Conservation (phyloP, 2,797 vertebrate species). For the Cynodonichthys magdalenae region DNA sequence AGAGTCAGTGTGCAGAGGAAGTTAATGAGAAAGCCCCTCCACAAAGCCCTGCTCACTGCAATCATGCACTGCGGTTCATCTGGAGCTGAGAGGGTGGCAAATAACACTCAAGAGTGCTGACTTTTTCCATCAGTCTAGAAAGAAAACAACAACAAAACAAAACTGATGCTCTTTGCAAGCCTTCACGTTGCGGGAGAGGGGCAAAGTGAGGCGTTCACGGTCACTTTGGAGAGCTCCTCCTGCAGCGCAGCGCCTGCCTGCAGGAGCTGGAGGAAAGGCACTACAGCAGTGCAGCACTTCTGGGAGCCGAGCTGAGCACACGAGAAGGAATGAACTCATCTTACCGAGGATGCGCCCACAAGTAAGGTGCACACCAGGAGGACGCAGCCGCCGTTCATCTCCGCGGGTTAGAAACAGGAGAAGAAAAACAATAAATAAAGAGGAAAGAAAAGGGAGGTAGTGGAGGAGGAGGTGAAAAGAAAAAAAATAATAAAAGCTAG, state of each 20-base stretch:
- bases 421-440: conserved; percentile 1
- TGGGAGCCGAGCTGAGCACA: conserved; percentile 24
- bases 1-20: conserved; percentile 47
- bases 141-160: not conserved
- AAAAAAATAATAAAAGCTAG: no score
- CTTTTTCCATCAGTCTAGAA: conserved; percentile 28
- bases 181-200: conserved; percentile 38
- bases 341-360: conserved; percentile 80
- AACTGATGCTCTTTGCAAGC: conserved; percentile 23
- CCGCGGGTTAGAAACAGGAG: conserved; percentile 5
- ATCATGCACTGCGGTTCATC: conserved; percentile 51
- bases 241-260: conserved; percentile 26
- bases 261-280: conserved; percentile 27
- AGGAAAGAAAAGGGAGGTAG: not conserved
- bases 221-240: conserved; percentile 47
- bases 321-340: conserved; percentile 60
- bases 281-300: conserved; percentile 72
- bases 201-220: conserved; percentile 34
- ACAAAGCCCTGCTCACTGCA: conserved; percentile 55
- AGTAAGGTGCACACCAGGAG: conserved; percentile 78
- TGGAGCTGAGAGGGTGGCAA: not conserved
- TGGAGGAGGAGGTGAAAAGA: conserved; percentile 17
- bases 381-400: conserved; percentile 78
- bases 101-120: conserved; percentile 30
- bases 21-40: conserved; percentile 48